These are phyloP conservation scores for Hippoglossus stenolepis DNA, from an alignment of 2,113 vertebrate genomes.

Conservation along the genomic window DNA sequence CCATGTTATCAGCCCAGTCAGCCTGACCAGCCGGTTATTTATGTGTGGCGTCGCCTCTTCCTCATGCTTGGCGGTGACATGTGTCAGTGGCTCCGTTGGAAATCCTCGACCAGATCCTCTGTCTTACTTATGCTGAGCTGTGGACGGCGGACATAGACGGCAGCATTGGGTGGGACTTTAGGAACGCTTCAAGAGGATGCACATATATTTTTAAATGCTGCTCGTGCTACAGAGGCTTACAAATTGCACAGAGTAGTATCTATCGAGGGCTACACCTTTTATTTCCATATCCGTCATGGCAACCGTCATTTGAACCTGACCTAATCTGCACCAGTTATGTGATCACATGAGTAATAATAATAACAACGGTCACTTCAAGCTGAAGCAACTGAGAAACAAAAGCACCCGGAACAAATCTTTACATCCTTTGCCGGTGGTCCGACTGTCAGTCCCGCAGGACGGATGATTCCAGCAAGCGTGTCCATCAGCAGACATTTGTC, in stretches of 20 bases:
- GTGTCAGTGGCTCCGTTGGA: slow-evolving; percentile 29
- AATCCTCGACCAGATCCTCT: slow-evolving; percentile 6
- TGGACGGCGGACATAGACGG: slow-evolving; percentile 51
- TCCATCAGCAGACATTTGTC: slow-evolving; percentile 37
- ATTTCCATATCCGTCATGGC: no score
- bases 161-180: slow-evolving; percentile 1
- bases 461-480: background rate
- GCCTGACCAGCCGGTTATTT: slow-evolving; percentile 63
- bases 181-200: slow-evolving; percentile 8
- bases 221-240: background rate
- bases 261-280: background rate
- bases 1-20: slow-evolving; percentile 48
- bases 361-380: background rate
- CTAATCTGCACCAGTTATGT: no score
- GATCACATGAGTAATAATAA: background rate
- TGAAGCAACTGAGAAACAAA: background rate
- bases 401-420: background rate
- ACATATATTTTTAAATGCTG: background rate
- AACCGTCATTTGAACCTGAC: no score
- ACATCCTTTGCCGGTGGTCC: background rate
- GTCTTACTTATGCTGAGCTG: slow-evolving; percentile 42
- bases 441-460: background rate
- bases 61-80: slow-evolving; percentile 45
- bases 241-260: background rate
- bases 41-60: slow-evolving; percentile 47